Conservation (phyloP, 2,113 vertebrate species). For the Theristicus caerulescens region DNA sequence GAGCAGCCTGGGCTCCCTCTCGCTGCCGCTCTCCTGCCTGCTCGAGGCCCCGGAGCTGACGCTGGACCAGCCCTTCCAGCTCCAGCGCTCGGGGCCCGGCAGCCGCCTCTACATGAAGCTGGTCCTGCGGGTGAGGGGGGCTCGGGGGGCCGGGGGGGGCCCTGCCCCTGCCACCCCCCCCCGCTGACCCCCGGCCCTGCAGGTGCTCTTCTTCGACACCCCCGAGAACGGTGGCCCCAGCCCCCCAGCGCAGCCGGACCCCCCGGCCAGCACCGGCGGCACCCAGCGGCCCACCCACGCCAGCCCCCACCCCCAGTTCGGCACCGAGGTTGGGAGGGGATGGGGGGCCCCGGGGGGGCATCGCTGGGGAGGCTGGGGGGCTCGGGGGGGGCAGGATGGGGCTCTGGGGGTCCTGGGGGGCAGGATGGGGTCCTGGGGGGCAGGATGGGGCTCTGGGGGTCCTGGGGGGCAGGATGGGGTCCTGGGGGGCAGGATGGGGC, state of each 20-base stretch:
- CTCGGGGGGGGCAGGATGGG: too few relatives aligned
- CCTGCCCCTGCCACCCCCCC: background rate
- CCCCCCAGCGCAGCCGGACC: constrained; percentile 41
- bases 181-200: background rate
- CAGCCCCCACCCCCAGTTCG: constrained; percentile 81
- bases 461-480: too few relatives aligned
- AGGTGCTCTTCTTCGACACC: constrained; percentile 86
- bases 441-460: background rate
- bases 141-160: background rate
- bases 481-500: too few relatives aligned
- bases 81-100: constrained; percentile 80
- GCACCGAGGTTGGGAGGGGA: constrained; percentile 74
- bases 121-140: constrained; percentile 82
- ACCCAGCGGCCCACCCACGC: constrained; percentile 77
- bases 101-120: constrained; percentile 87
- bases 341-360: too few relatives aligned
- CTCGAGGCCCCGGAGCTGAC: constrained; percentile 79
- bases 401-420: too few relatives aligned
- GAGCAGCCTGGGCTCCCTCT: constrained; percentile 79
- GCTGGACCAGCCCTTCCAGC: constrained; percentile 89
- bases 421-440: too few relatives aligned
- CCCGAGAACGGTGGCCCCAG: constrained; percentile 52
- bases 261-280: constrained; percentile 41
- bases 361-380: background rate
- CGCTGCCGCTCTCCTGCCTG: constrained; percentile 80